Conservation (phyloP, 2,888 invertebrate genomes). For the Mesorhabditis spiculigera region DNA sequence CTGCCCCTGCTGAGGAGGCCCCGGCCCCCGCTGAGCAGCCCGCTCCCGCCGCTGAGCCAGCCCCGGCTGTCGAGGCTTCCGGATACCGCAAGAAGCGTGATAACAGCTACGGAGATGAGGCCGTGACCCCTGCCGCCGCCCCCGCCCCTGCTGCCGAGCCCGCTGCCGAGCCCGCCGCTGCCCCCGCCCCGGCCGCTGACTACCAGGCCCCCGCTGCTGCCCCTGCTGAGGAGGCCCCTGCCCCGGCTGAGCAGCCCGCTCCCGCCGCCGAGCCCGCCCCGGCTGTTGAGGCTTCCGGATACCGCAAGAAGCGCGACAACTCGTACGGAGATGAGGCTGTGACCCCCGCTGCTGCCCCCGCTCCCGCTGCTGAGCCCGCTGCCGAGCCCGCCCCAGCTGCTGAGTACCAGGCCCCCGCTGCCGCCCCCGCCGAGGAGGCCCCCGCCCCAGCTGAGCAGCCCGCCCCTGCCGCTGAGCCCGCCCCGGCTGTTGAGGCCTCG, state of each 20-base stretch:
- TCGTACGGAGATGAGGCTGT: conserved; percentile 33
- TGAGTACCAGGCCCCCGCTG: neutral
- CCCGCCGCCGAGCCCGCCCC: neutral
- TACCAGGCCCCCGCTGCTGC: neutral
- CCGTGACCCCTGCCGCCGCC: conserved; percentile 20
- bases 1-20: conserved; percentile 18
- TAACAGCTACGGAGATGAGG: conserved; percentile 34
- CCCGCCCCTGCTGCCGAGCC: neutral
- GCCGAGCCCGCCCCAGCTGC: neutral
- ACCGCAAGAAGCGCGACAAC: conserved; percentile 27
- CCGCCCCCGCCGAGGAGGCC: conserved; percentile 5
- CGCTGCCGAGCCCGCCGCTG: neutral
- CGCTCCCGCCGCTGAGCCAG: conserved; percentile 6
- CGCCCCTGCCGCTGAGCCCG: neutral
- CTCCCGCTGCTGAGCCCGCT: neutral
- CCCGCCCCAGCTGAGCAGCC: conserved; percentile 5
- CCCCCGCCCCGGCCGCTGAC: neutral
- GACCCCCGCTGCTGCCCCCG: conserved; percentile 19
- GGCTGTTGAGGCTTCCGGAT: conserved; percentile 19
- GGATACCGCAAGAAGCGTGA: conserved; percentile 30
- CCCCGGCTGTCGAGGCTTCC: conserved; percentile 21
- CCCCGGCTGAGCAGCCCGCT: conserved; percentile 1
- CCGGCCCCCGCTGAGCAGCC: conserved; percentile 17
- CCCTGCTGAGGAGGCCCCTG: neutral
- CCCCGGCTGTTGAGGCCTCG: conserved; percentile 21